Percentiles rank a stretch among this genome's conserved stretches.
These are phyloP conservation scores for Oplegnathus fasciatus DNA, from an alignment of 2,113 vertebrate genomes.

Conservation along the genomic window DNA sequence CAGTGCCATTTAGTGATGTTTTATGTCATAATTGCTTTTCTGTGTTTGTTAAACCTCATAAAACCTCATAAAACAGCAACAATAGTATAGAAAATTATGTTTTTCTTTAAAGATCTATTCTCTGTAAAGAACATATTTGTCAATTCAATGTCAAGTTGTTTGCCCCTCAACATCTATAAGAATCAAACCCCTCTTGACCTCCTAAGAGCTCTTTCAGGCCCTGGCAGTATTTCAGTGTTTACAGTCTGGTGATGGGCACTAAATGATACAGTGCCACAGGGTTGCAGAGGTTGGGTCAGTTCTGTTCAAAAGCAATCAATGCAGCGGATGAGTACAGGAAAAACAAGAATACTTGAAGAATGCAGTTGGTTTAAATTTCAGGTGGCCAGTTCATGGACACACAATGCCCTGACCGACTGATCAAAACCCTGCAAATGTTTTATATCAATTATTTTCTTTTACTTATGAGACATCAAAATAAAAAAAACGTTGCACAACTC, in stretches of 20 bases:
- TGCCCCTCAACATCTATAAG: background rate
- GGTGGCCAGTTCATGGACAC: too few species aligned
- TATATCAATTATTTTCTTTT: background rate
- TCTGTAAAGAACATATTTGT: background rate
- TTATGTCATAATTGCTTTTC: background rate
- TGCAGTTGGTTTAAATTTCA: background rate
- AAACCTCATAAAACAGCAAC: background rate
- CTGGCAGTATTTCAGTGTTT: background rate
- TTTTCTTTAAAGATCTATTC: background rate
- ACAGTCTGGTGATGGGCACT: background rate
- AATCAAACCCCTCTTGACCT: slow-evolving; percentile 2
- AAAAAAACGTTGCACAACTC: background rate
- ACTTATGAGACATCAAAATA: background rate
- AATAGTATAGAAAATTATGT: background rate
- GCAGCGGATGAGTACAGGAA: slow-evolving; percentile 8
- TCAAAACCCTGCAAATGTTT: background rate
- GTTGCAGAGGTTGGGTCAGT: slow-evolving; percentile 1
- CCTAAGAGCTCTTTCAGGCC: background rate
- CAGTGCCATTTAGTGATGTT: slow-evolving; percentile 16
- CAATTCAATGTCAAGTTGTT: slow-evolving; percentile 7
- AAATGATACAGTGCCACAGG: background rate
- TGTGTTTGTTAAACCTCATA: background rate
- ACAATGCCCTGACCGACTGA: background rate
- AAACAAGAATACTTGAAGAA: background rate
- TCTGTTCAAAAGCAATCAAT: slow-evolving; percentile 12